These are phyloP conservation scores for Brachionus paranguensis DNA, from an alignment of 1,140 invertebrate species.

Conservation along the genomic window DNA sequence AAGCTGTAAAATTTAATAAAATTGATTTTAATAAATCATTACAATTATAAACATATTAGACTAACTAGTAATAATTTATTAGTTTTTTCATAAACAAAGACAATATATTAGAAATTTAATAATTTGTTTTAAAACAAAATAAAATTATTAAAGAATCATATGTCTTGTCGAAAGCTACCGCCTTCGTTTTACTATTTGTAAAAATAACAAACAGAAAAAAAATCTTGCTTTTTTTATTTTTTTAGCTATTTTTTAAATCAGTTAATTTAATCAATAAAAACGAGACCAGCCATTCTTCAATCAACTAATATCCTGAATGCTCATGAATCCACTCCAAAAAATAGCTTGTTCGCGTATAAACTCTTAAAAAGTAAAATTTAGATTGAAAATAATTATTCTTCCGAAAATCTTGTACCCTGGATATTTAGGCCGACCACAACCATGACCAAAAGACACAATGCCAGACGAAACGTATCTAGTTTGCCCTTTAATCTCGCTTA, in stretches of 20 bases:
- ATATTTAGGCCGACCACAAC: constrained; percentile 2
- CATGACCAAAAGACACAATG: constrained; percentile 28
- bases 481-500: background rate
- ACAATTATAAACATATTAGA: too few relatives aligned
- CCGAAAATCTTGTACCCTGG: background rate
- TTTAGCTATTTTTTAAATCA: background rate
- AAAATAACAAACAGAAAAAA: too few relatives aligned
- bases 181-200: too few relatives aligned
- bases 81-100: too few relatives aligned
- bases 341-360: constrained; percentile 33
- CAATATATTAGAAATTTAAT: too few relatives aligned
- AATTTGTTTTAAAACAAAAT: too few relatives aligned
- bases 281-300: background rate
- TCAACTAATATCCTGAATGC: background rate
- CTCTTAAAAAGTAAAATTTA: background rate
- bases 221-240: background rate
- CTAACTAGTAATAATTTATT: too few relatives aligned
- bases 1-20: too few relatives aligned
- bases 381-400: background rate
- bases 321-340: constrained; percentile 2
- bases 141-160: too few relatives aligned
- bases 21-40: too few relatives aligned
- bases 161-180: too few relatives aligned
- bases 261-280: background rate
- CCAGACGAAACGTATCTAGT: background rate